A percentile compares a stretch with the other conserved stretches of the same genome.
phyloP scores from a whole-genome alignment of 2,113 vertebrate species.

The Pomatostomus ruficeps region DNA sequence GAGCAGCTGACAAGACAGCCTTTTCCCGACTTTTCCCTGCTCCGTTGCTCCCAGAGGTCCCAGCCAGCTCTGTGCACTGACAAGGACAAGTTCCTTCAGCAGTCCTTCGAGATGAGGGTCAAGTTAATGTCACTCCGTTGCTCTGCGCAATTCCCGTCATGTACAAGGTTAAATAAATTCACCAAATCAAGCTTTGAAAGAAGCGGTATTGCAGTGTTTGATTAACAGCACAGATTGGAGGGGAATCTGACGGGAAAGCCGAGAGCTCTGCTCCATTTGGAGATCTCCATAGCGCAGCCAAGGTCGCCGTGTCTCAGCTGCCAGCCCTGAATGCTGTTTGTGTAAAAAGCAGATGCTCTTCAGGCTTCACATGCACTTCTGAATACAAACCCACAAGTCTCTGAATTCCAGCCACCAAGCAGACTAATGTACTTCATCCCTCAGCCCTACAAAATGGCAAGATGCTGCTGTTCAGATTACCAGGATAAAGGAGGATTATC shows the following conservation, averaged over 20 bases:
- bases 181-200: background rate
- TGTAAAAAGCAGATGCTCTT: background rate
- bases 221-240: background rate
- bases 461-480: background rate
- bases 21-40: background rate
- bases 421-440: background rate
- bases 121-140: background rate
- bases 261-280: background rate
- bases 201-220: background rate
- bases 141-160: background rate
- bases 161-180: conserved; percentile 37
- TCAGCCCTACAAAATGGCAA: background rate
- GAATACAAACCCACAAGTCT: background rate
- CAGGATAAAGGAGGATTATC: conserved; percentile 1
- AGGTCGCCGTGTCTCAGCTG: background rate
- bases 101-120: background rate
- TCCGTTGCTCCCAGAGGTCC: background rate
- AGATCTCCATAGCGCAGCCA: background rate
- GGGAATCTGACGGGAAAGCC: background rate
- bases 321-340: background rate
- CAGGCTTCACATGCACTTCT: background rate
- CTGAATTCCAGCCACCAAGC: background rate
- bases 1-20: background rate
- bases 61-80: background rate
- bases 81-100: background rate